Evolutionary conservation across 2,888 invertebrate species (phyloP), one percentile per base, ranked within the genome.

Genomic region (Liodrosophila aerea): DNA sequence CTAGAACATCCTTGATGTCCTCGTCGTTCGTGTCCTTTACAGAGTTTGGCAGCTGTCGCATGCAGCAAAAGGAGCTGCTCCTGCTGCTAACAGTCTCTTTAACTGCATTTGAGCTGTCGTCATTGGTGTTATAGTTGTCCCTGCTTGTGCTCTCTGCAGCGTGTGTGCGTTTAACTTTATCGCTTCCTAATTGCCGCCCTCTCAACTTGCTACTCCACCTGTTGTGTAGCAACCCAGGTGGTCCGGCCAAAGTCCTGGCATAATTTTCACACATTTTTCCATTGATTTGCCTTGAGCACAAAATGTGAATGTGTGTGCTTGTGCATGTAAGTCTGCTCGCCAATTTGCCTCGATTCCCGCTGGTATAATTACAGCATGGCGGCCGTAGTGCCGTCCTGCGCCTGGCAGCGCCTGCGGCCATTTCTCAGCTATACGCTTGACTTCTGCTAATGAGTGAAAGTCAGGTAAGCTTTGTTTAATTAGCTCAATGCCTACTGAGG

Each of bases 171-270:
- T 73, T 68, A 60, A 81, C 66, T 74, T 82, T 68, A 81, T 86
- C 78, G 85, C 63, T 74, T 77, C 78, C 85, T 86, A 82, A 82
- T 82, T 86, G 82, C 72, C 61, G 44, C 56, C 37, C 47, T 31
- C 41, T 18, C 34, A 22, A 12, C 15, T 27, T 15, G 7, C 44
- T 45, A 43, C 52, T 37, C 9, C 73, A 61, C 36, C 33, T 47
- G 46, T 22, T 8, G 18, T 12, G n/a, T 22, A 22, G 29, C 56
- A n/a, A 50, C 33, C 41, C 53, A 33, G 76, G 67, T 16, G 60
- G 66, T 62, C 74, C 44, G 31, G 29, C 47, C 16, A 11, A 12
- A 30, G 31, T 27, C 33, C 41, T 22, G 56, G 37, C 64, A 76
- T 64, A 58, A 76, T 76, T 76, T 67, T 68, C 57, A 33, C 73